These are phyloP conservation scores for Acipenser oxyrinchus DNA, from an alignment of 2,797 vertebrate species.

Conservation along the genomic window DNA sequence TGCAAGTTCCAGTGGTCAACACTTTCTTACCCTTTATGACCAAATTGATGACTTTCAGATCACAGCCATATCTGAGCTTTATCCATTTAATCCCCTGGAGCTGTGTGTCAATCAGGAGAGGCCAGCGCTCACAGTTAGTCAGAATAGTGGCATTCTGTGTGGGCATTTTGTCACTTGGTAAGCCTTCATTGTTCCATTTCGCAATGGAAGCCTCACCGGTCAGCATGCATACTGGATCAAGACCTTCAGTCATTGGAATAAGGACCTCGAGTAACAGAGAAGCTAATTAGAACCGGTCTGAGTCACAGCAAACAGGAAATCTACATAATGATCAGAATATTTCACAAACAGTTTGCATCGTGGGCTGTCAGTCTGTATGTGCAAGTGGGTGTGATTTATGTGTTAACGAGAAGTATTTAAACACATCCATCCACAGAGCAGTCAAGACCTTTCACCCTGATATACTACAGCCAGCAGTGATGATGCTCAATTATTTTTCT, in stretches of 20 bases:
- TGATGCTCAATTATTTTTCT: no score
- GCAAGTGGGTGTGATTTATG: no score
- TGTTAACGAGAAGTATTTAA: no score
- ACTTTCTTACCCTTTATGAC: slow-evolving; percentile 56
- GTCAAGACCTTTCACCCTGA: no score
- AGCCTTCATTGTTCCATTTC: slow-evolving; percentile 66
- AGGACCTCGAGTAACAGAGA: slow-evolving; percentile 35
- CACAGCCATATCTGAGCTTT: slow-evolving; percentile 58
- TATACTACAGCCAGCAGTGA: no score
- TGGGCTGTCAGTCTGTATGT: no score
- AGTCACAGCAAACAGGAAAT: no score
- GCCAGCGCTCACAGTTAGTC: slow-evolving; percentile 60
- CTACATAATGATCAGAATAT: neutral
- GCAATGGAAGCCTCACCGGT: slow-evolving; percentile 60
- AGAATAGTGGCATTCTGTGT: slow-evolving; percentile 63
- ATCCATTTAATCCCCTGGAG: slow-evolving; percentile 67
- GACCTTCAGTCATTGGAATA: slow-evolving; percentile 59
- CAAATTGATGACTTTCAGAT: slow-evolving; percentile 61
- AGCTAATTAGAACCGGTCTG: slow-evolving; percentile 2
- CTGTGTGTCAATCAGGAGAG: slow-evolving; percentile 65
- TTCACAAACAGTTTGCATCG: neutral
- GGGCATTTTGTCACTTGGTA: slow-evolving; percentile 61
- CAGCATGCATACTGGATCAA: slow-evolving; percentile 58
- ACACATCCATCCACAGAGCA: no score
- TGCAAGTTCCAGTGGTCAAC: neutral